phyloP scores from a whole-genome alignment of 2,797 vertebrate genomes.

The Anguilla megastoma region DNA sequence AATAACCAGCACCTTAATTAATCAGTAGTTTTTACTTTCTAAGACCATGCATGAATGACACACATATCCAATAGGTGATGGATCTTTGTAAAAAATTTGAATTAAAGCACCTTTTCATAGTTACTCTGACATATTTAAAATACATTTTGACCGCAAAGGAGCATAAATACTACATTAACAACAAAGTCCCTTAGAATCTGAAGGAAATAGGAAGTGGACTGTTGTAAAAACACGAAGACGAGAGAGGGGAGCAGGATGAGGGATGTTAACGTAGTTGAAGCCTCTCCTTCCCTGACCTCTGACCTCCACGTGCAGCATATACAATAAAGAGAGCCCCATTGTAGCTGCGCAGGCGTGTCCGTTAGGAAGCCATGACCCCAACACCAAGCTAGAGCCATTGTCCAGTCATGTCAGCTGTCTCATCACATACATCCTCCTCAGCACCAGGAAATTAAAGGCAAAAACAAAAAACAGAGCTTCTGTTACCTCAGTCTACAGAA shows the following conservation, averaged over 20 bases:
- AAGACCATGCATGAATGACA: not conserved
- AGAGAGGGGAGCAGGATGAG: not conserved
- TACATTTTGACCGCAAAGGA: not conserved
- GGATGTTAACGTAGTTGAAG: not conserved
- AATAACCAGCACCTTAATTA: not conserved
- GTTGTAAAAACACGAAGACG: not conserved
- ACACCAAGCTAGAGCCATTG: not conserved
- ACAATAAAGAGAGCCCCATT: not conserved
- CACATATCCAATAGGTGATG: not conserved
- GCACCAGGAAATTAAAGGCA: not conserved
- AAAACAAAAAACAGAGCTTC: not conserved
- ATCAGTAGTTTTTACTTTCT: not conserved
- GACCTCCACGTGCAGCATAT: not conserved
- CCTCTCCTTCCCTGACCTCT: not conserved
- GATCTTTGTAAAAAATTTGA: not conserved
- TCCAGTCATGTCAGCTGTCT: not conserved
- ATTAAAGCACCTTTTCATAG: not conserved
- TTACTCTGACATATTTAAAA: not conserved
- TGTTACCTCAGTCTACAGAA: not conserved
- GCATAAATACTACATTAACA: not conserved
- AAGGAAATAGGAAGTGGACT: not conserved
- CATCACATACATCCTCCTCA: not conserved
- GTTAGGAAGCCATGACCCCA: not conserved
- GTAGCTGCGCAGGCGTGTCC: not conserved
- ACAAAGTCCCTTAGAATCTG: not conserved